Evolutionary conservation across 2,888 invertebrate genomes (phyloP).

Genomic region (Ophion ventricosus): DNA sequence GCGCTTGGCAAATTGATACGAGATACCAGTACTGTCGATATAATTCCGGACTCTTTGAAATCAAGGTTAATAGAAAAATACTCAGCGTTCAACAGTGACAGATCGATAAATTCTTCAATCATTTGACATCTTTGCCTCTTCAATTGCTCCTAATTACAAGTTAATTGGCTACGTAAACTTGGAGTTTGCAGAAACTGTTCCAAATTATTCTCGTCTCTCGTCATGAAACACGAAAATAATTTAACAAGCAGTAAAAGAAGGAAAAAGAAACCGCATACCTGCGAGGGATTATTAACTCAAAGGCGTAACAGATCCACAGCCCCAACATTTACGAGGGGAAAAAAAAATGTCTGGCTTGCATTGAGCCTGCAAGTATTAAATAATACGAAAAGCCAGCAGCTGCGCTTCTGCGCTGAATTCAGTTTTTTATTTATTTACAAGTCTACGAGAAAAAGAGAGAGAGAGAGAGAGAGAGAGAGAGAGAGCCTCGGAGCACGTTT

Average conservation of each 20-base stretch:
- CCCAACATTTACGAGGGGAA: neutral
- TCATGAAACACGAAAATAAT: neutral
- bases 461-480: slow-evolving; percentile 52
- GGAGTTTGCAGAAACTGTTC: neutral
- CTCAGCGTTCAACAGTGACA: neutral
- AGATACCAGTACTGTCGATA: neutral
- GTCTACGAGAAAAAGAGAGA: too few species aligned
- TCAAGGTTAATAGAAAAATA: neutral
- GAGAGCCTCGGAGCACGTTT: slow-evolving; percentile 72
- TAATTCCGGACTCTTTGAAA: neutral
- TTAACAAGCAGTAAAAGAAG: neutral
- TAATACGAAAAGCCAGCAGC: slow-evolving; percentile 43
- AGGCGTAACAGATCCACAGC: neutral
- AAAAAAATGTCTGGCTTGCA: slow-evolving; percentile 41
- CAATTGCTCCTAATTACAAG: neutral
- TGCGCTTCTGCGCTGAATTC: slow-evolving; percentile 56
- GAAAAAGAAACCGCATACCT: neutral
- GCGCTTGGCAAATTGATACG: neutral
- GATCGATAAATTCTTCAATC: too few species aligned
- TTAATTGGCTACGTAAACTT: neutral
- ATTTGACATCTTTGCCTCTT: neutral
- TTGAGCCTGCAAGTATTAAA: slow-evolving; percentile 1
- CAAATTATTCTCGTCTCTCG: neutral
- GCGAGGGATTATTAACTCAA: neutral
- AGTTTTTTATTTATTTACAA: slow-evolving; percentile 76